phyloP scores from a whole-genome alignment of 2,888 invertebrate species.

The Hetaerina titia region DNA sequence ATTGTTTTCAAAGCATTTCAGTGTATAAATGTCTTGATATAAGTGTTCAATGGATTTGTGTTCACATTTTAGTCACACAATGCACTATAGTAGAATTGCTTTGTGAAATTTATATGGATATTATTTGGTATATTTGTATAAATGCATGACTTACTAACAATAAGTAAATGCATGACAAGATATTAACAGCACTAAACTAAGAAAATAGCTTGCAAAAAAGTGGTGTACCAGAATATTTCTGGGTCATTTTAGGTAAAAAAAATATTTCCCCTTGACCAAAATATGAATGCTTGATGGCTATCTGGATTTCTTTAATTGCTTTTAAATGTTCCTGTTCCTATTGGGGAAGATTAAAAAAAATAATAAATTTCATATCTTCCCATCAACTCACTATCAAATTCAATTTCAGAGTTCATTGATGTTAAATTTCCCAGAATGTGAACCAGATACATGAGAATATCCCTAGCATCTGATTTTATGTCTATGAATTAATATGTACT shows the following conservation, averaged over 20 bases:
- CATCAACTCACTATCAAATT: too few species aligned
- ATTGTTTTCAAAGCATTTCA: background rate
- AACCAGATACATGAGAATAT: too few species aligned
- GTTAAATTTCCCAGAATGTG: too few species aligned
- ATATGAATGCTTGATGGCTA: background rate
- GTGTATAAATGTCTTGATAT: slow-evolving; percentile 20
- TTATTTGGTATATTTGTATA: background rate
- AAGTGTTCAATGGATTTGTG: slow-evolving; percentile 16
- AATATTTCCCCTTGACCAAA: background rate
- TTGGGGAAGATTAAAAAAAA: background rate
- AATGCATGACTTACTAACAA: slow-evolving; percentile 29
- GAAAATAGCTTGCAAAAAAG: background rate
- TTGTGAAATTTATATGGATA: slow-evolving; percentile 24
- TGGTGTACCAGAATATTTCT: background rate
- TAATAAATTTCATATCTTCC: too few species aligned
- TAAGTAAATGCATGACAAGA: slow-evolving; percentile 24
- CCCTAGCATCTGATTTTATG: too few species aligned
- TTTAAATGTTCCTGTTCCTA: background rate
- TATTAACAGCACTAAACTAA: slow-evolving; percentile 5
- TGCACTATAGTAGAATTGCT: slow-evolving; percentile 46
- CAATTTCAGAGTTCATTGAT: too few species aligned
- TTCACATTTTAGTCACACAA: slow-evolving; percentile 36
- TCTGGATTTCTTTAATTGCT: background rate
- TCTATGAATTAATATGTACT: too few species aligned
- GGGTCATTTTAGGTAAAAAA: background rate